phyloP scores from a whole-genome alignment of 1,140 invertebrate species.

The Sminthurinus signatus region DNA sequence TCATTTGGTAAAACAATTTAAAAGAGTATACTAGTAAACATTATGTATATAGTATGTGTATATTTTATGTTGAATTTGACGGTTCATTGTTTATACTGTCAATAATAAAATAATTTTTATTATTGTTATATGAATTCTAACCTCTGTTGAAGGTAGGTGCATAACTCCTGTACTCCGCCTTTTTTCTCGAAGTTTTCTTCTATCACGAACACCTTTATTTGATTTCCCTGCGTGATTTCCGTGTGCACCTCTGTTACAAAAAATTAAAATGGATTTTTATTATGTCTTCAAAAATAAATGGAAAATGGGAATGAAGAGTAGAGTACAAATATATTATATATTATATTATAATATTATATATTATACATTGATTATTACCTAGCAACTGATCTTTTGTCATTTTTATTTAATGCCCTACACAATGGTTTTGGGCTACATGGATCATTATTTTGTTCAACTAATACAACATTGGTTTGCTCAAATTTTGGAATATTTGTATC shows the following conservation, averaged over 20 bases:
- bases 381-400: conserved; percentile 47
- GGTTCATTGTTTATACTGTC: no score
- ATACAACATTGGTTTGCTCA: conserved; percentile 37
- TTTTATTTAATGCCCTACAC: conserved; percentile 45
- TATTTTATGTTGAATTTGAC: no score
- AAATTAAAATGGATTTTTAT: conserved; percentile 17
- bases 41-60: no score
- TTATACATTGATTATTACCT: conserved; percentile 30
- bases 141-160: conserved; percentile 59
- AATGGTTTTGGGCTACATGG: conserved; percentile 50
- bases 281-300: no score
- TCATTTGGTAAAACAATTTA: no score
- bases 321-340: no score
- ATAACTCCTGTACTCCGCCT: conserved; percentile 58
- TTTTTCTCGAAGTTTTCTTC: conserved; percentile 58
- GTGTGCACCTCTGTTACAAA: conserved; percentile 49
- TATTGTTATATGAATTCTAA: no score
- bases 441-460: conserved; percentile 49
- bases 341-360: background rate
- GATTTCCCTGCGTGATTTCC: conserved; percentile 38
- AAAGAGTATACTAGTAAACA: no score
- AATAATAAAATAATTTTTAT: no score
- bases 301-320: no score
- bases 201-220: conserved; percentile 48
- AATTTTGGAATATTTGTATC: conserved; percentile 31